A percentile compares a stretch with the other conserved stretches of the same genome.
Evolutionary conservation across 2,113 vertebrate genomes (phyloP).

Genomic region (Parus major): DNA sequence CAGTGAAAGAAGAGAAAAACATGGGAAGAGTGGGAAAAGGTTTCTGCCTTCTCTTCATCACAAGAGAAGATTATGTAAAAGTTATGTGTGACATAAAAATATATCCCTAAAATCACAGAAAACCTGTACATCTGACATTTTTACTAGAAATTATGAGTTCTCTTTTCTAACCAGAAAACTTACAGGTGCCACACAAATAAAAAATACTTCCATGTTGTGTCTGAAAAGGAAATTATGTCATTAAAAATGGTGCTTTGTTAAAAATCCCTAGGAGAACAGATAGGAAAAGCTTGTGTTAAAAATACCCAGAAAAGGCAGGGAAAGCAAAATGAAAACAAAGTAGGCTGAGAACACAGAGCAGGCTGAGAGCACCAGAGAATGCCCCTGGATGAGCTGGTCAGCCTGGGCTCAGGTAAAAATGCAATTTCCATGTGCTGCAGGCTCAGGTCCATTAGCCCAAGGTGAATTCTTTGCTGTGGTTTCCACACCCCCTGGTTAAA

Average conservation of each 20-base stretch:
- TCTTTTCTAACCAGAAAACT: background rate
- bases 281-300: background rate
- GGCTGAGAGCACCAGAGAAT: background rate
- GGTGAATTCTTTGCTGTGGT: background rate
- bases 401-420: background rate
- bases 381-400: fast-evolving
- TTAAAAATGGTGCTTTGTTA: background rate
- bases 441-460: fast-evolving
- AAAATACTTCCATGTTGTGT: background rate
- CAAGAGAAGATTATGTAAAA: background rate
- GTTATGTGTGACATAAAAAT: background rate
- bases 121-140: background rate
- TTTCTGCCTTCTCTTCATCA: background rate
- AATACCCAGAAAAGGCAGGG: background rate
- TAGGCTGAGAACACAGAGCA: background rate
- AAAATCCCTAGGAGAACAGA: background rate
- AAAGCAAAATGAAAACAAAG: background rate
- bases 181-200: background rate
- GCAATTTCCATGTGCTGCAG: background rate
- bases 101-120: background rate
- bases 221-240: background rate
- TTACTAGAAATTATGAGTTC: background rate
- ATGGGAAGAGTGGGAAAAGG: background rate
- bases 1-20: background rate
- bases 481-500: background rate